Base-by-base conservation (phyloP, 2,888 invertebrate species). In the Diaphora mendica region DNA sequence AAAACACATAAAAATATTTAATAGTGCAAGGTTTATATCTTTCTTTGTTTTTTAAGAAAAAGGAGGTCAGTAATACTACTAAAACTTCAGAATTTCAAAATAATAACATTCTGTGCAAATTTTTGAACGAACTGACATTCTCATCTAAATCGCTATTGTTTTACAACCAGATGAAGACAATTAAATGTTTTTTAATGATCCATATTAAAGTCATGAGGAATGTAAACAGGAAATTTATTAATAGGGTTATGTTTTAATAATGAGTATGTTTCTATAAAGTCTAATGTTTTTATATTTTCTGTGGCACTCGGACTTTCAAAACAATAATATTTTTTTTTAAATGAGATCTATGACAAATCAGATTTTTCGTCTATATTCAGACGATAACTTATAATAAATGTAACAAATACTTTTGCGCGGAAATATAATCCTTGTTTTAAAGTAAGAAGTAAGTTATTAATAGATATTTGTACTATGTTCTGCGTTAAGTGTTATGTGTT, bases 101-200 rank as follows among this genome's bases (percentile, higher is more conserved):
- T 0, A 30, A 30, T 17, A 67, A n/a, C 30, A 67, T 20, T 39
- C 1, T 13, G 23, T 20, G 30, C 44, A 5, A 67, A 7, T 30
- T 11, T 67, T 48, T 62, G 13, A 44, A 68, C 13, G 0, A 68
- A 35, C 5, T 51, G 20, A 23, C 11, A 51, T 23, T 35, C n/a
- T 11, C 23, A 5, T 33, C 20, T 3, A 2, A 68, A 51, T 33
- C 26, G 11, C 33, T 66, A 35, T 71, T 74, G 66, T 77, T 79
- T 74, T 72, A 74, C 5, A 76, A 70, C 75, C 82, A 84, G 84
- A 82, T 82, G 74, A 66, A 76, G 70, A 78, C 65, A 78, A 75
- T 74, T 70, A 77, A 77, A 76, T 68, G 55, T 55, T 30, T 79
- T 35, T 76, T 68, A 73, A 62, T 75, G 71, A 82, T 73, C 70